Conservation (phyloP, 2,888 invertebrate species). For the Mesorhabditis sp. region DNA sequence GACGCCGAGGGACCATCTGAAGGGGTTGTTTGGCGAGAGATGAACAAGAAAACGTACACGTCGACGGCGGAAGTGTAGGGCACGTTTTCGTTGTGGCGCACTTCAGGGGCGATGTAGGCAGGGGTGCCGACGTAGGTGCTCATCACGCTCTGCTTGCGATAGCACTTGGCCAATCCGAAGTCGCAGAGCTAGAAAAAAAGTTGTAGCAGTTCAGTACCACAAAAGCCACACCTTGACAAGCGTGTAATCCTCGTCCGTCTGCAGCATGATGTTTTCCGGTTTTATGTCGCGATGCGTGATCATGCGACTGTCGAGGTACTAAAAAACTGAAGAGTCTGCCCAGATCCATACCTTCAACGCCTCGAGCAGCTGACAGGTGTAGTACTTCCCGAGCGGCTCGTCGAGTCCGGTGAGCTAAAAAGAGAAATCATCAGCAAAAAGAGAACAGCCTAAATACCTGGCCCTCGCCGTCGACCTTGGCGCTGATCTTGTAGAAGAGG, state of each 20-base stretch:
- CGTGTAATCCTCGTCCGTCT: not conserved
- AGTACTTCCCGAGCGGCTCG: not conserved
- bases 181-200: not conserved
- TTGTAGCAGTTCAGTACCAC: too few species aligned
- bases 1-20: not conserved
- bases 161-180: not conserved
- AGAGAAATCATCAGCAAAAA: not conserved
- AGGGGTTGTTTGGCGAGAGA: too few species aligned
- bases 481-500: not conserved
- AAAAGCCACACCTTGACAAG: not conserved
- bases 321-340: not conserved
- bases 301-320: not conserved
- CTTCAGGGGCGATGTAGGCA: not conserved
- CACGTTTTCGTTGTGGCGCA: not conserved
- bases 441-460: not conserved
- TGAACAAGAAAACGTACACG: not conserved
- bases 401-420: not conserved
- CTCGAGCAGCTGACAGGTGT: not conserved
- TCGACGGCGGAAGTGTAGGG: not conserved
- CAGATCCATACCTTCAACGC: not conserved
- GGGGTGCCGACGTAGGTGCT: not conserved
- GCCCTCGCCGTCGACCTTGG: not conserved
- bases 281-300: constrained; percentile 2
- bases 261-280: not conserved
- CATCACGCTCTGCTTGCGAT: not conserved